Base-by-base conservation (phyloP, 2,797 vertebrate genomes). In the Pogoniulus pusillus region DNA sequence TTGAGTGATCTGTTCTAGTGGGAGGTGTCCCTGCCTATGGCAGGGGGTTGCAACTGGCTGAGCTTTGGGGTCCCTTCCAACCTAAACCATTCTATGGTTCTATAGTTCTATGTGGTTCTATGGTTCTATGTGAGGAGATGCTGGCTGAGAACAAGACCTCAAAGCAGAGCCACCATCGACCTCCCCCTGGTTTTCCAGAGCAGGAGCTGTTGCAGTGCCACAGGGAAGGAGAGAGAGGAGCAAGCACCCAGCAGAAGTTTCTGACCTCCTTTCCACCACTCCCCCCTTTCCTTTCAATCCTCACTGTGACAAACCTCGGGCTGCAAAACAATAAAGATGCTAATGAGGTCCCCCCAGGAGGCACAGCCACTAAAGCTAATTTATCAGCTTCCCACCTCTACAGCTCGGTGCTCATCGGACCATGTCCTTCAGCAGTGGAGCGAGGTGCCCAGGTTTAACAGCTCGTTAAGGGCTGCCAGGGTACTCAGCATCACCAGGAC, bases 301-400 rank as follows among this genome's bases (percentile, higher is more conserved):
- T 16, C 0, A 85, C 93, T 95, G 95, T 96, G 96, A 97, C 96
- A 89, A 96, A 97, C 72, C 91, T 94, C 74, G 22, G 22, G 82
- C 83, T 91, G 85, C 80, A 85, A 96, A 96, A 97, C 96, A 97
- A 97, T 97, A 89, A 97, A 97, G 97, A 97, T 96, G 97, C 95
- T 96, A 97, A 97, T 96, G 74, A 43, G 35, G 90, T 82, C 45
- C 27, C 91, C 77, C 62, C 87, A 3, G 27, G 95, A 63, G 58
- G 76, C 93, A 76, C 72, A 37, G 94, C 15, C 62, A 20, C 87
- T 76, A 81, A 82, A 51, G 30, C 91, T 27, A 49, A 96, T 94
- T 93, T 94, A 89, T 81, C 96, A 91, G 93, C 94, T 90, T 86
- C 95, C 95, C 79, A 93, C 90, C 94, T 91, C 60, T 51, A 22